phyloP scores from a whole-genome alignment of 2,113 vertebrate species.

The Salvelinus fontinalis region DNA sequence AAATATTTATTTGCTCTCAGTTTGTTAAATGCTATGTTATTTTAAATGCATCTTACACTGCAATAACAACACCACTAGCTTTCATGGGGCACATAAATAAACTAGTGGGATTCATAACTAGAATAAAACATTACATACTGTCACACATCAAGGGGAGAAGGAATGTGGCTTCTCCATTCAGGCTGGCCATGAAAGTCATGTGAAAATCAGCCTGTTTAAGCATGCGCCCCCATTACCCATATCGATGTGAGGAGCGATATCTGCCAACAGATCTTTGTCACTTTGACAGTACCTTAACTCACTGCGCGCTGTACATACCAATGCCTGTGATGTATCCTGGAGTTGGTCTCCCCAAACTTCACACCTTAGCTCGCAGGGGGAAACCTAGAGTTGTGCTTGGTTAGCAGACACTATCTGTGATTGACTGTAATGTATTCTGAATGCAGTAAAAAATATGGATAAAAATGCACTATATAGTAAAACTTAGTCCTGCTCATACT shows the following conservation, averaged over 20 bases:
- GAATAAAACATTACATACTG: neutral
- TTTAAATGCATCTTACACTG: neutral
- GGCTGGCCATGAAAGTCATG: neutral
- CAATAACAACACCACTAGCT: neutral
- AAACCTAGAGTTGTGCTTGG: neutral
- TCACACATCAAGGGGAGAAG: neutral
- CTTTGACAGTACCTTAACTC: neutral
- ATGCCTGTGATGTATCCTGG: neutral
- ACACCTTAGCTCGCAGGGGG: neutral
- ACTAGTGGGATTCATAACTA: neutral
- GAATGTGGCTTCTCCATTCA: too few species aligned
- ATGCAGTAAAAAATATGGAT: too few species aligned
- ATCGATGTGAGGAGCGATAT: neutral
- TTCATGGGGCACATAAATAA: neutral
- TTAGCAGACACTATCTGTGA: neutral
- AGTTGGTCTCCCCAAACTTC: neutral
- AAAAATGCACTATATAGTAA: too few species aligned
- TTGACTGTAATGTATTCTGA: neutral
- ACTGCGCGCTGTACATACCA: neutral
- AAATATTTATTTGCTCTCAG: too few species aligned
- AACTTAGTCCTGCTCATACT: too few species aligned
- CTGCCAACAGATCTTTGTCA: neutral
- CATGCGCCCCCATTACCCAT: neutral
- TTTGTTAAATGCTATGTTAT: neutral
- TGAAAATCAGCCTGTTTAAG: conserved; percentile 1